Percentiles rank a stretch among this genome's conserved stretches.
These are phyloP conservation scores for Luscinia megarhynchos DNA, from an alignment of 2,797 vertebrate genomes.

Conservation along the genomic window DNA sequence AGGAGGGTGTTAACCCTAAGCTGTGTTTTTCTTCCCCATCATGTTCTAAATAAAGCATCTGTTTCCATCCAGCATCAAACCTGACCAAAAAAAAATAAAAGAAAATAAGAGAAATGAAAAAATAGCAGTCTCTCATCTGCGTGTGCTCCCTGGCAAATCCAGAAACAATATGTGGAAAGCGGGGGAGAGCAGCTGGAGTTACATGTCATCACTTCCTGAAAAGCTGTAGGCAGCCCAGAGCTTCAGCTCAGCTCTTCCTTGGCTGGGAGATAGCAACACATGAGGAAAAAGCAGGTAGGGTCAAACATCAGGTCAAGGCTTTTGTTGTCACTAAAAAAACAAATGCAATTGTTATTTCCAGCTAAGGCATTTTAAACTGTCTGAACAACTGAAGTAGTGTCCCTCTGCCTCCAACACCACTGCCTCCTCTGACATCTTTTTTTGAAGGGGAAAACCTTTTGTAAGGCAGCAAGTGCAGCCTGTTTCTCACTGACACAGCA, in stretches of 20 bases:
- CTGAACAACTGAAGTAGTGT: neutral
- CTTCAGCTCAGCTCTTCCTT: neutral
- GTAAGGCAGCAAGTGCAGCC: neutral
- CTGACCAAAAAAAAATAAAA: neutral
- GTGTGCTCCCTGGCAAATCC: slow-evolving; percentile 58
- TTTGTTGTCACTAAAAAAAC: slow-evolving; percentile 13
- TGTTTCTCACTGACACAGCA: neutral
- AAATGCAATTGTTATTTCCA: neutral
- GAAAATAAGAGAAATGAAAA: neutral
- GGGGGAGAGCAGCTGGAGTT: slow-evolving; percentile 49
- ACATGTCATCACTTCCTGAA: slow-evolving; percentile 50
- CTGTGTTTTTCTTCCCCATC: slow-evolving; percentile 64
- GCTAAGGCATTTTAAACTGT: slow-evolving; percentile 14
- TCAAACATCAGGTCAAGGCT: slow-evolving; percentile 11
- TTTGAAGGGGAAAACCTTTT: neutral
- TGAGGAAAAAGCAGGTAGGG: neutral
- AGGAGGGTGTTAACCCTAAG: slow-evolving; percentile 71
- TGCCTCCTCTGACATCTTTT: neutral
- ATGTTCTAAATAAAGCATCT: slow-evolving; percentile 74
- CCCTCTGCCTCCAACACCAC: neutral
- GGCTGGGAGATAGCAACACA: neutral
- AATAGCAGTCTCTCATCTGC: slow-evolving; percentile 26
- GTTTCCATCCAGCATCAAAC: slow-evolving; percentile 69
- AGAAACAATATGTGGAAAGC: slow-evolving; percentile 71
- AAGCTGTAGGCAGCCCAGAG: slow-evolving; percentile 14